Evolutionary conservation across 2,888 invertebrate species (phyloP), one percentile per base, ranked within the genome.

Genomic region (Tetrapedia diversipes): DNA sequence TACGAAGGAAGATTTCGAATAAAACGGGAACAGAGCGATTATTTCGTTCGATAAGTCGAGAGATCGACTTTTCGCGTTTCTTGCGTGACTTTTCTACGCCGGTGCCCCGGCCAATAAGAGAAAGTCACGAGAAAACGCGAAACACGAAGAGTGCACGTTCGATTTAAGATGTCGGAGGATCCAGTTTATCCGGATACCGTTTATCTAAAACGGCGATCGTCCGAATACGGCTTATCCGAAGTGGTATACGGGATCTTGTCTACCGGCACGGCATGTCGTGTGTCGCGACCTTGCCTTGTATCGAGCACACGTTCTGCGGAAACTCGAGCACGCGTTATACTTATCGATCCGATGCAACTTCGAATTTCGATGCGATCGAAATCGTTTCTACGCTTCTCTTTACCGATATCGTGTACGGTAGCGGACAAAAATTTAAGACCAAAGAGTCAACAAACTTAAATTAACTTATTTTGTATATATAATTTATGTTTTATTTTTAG

Each of bases 201-300:
- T 79, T 80, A 76, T 80, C 80, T 80, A 72, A 69, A 79, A 79
- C 66, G 77, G 66, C 70, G 70, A 79, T 79, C 79, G 77, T 67
- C 64, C 73, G 67, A 70, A 67, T 60, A 74, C 77, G 67, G 77
- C 64, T 78, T 79, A 77, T 74, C 70, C 77, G 32, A 64, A 70
- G 70, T 60, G 67, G 77, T 73, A 59, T 70, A 77, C 77, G 66
- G 49, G 73, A 74, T 74, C 76, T 76, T 63, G 59, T 79, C 64
- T 64, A 65, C 60, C 45, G 63, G 63, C 66, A 59, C 45, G 63
- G 63, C 66, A 59, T 54, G 69, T 77, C 63, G 68, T n/a, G 22
- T n/a, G n/a, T n/a, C n/a, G 32, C 65, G 65, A 80, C 78, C 77
- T 78, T 78, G 80, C 63, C 80, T 74, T 53, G 56, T 74, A 80